Evolutionary conservation across 2,797 vertebrate genomes (phyloP).

Genomic region (Pseudomugil gertrudae): DNA sequence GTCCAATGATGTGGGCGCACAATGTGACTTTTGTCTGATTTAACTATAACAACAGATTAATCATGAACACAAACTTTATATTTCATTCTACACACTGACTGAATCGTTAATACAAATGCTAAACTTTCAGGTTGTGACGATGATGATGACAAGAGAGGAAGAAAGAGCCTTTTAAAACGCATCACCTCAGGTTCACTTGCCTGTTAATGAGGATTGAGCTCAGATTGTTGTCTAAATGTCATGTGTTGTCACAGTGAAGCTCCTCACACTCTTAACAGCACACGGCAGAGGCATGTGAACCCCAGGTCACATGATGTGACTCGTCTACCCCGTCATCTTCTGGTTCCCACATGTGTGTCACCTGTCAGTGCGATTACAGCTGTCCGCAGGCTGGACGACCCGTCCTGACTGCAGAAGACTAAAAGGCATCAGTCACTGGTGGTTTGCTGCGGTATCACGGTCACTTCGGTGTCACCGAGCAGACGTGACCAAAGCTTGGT

Average conservation of each 20-base stretch:
- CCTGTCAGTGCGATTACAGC: conserved; percentile 75
- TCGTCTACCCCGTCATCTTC: conserved; percentile 67
- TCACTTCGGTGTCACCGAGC: conserved; percentile 54
- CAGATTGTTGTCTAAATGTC: conserved; percentile 40
- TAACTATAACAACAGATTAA: background rate
- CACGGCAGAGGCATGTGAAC: conserved; percentile 53
- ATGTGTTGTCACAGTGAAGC: conserved; percentile 30
- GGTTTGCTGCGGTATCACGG: conserved; percentile 49
- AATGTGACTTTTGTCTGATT: conserved; percentile 3
- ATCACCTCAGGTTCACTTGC: conserved; percentile 4
- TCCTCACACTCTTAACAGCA: conserved; percentile 34
- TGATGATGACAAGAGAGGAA: background rate
- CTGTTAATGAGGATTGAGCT: conserved; percentile 19
- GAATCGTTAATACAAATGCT: background rate
- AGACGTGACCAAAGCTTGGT: conserved; percentile 58
- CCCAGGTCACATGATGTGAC: conserved; percentile 63
- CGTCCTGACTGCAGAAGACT: conserved; percentile 64
- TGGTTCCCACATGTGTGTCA: conserved; percentile 75
- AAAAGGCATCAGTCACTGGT: conserved; percentile 73
- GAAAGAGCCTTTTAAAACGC: background rate
- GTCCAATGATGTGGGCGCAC: background rate
- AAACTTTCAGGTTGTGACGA: background rate
- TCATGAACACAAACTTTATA: background rate
- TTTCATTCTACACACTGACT: background rate
- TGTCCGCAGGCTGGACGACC: conserved; percentile 30